phyloP scores from a whole-genome alignment of 2,113 vertebrate genomes.

The Elephas maximus region DNA sequence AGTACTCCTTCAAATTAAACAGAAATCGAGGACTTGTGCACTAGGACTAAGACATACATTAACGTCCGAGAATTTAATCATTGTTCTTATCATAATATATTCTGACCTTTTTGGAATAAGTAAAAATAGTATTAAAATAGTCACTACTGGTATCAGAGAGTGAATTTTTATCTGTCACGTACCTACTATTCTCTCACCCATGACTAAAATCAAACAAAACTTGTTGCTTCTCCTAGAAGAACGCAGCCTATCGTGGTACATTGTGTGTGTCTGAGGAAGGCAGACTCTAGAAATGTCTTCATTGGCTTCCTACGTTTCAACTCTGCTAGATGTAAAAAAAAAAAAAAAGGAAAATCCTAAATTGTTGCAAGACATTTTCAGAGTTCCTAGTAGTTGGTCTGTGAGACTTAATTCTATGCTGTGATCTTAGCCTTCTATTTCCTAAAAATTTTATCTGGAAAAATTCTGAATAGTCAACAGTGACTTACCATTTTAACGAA shows the following conservation, averaged over 20 bases:
- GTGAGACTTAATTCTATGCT: background rate
- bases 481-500: conserved; percentile 54
- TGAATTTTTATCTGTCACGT: background rate
- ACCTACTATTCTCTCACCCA: background rate
- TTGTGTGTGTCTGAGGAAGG: background rate
- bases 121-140: background rate
- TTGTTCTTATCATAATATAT: conserved; percentile 12
- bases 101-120: conserved; percentile 32
- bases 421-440: background rate
- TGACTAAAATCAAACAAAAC: conserved; percentile 10
- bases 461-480: conserved; percentile 4
- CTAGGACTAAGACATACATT: conserved; percentile 38
- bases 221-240: background rate
- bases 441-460: conserved; percentile 37
- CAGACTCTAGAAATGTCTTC: background rate
- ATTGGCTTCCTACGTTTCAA: background rate
- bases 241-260: background rate
- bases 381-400: conserved; percentile 1
- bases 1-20: conserved; percentile 53
- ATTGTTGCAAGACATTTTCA: background rate
- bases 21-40: background rate
- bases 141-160: background rate
- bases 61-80: conserved; percentile 33
- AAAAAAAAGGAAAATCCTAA: background rate
- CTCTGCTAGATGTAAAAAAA: background rate